Evolutionary conservation across 2,888 invertebrate species (phyloP), one percentile per base, ranked within the genome.

Genomic region (Stratiomys singularior): DNA sequence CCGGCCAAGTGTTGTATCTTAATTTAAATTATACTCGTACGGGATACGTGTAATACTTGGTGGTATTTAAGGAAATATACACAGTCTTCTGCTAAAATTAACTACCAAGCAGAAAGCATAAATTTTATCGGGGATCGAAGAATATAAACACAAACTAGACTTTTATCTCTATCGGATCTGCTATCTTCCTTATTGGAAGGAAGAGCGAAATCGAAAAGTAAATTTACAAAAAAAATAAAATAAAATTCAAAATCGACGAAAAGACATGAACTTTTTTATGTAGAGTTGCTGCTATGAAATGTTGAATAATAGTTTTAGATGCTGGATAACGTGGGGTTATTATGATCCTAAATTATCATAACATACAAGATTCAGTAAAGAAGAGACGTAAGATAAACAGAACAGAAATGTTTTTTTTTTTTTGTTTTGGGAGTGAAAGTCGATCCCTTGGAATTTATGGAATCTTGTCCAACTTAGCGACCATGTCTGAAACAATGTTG

Each of bases 41-140:
- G n/a, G 52, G 58, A 58, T 18, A 18, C 21, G 23, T 13, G 63
- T 25, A 63, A 27, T 58, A 18, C 23, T 27, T 25, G 25, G 63
- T 63, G 63, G 27, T 25, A 27, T 27, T 13, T 63, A 25, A 27
- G 28, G 27, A 66, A 37, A 66, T n/a, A 66, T 28, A 52, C 15
- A 52, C 52, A 9, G 52, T 52, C n/a, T n/a, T n/a, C 25, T 69
- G 69, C 69, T 69, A 69, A 69, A 69, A 69, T 69, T 69, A 69
- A 69, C 69, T 21, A 11, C 47, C 15, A 30, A 69, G 13, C 11
- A 46, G 9, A 47, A 3, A 25, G n/a, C 44, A 69, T 47, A 47
- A 46, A 69, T 69, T 69, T 47, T 69, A 44, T 44, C 18, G 69
- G 28, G n/a, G 30, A 69, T 46, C 47, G 25, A 21, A 25, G 47